Evolutionary conservation across 2,797 vertebrate species (phyloP), one percentile per base, ranked within the genome.

Genomic region (Tapera naevia): DNA sequence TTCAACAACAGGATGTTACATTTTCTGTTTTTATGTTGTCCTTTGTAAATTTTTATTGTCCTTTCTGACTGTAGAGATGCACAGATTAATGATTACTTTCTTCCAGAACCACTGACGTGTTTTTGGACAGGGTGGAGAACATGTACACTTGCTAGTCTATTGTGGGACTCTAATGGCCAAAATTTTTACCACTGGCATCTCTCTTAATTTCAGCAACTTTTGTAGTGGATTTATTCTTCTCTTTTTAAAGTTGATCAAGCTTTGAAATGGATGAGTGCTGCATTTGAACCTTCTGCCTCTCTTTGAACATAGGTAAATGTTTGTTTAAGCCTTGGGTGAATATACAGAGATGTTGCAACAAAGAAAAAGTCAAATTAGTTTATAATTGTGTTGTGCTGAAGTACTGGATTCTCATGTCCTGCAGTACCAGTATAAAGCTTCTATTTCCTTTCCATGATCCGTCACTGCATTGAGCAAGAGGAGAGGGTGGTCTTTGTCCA

Each of bases 191-290:
- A 3, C 4, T 58, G 43, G 6, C 48, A 15, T 41, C 80, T 66
- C 35, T 66, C 24, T 71, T 86, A 10, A 32, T 91, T 70, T 84
- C 80, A 11, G 51, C 8, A 9, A 67, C 67, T 41, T 10, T 8
- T 57, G 4, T 15, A 17, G 41, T 71, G 27, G 28, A 48, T 80
- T 78, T 64, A 28, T 70, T 58, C 12, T 50, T 53, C 9, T 37
- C n/a, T 90, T 83, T 90, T 83, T 56, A 33, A 90, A 88, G 67
- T 67, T 58, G 24, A 43, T 85, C 39, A 66, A 39, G 73, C 72
- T 35, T 15, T 48, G 67, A 89, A 89, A 25, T 11, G 43, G 33
- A 5, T 48, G 12, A 15, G 7, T 45, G 13, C 25, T 85, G 13
- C n/a, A 2, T 86, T 45, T 70, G 35, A 86, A 23, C 15, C 18